phyloP scores from a whole-genome alignment of 2,888 invertebrate genomes.

The Leptopilina myrica region DNA sequence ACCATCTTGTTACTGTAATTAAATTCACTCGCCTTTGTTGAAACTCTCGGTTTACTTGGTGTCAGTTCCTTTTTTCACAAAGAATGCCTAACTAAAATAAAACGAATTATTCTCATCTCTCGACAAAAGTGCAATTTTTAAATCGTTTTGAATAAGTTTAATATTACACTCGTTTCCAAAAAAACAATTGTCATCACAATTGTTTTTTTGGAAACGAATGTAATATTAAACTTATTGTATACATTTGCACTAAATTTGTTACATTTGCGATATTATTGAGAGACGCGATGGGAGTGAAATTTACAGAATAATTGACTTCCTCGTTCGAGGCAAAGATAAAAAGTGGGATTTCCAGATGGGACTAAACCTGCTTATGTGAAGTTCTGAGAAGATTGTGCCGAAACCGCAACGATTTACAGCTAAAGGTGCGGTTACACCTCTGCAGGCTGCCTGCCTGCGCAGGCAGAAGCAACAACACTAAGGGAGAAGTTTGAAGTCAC shows the following conservation, averaged over 20 bases:
- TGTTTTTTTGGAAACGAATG: too few species aligned
- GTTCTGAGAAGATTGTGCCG: slow-evolving; percentile 24
- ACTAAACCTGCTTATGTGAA: not conserved
- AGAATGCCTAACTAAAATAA: not conserved
- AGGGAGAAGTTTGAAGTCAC: too few species aligned
- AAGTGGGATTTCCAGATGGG: not conserved
- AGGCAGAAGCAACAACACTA: too few species aligned
- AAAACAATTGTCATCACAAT: too few species aligned
- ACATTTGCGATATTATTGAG: too few species aligned
- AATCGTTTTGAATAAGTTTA: too few species aligned
- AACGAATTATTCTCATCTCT: not conserved
- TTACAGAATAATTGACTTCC: slow-evolving; percentile 22
- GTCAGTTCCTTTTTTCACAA: slow-evolving; percentile 29
- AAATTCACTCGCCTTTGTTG: slow-evolving; percentile 37
- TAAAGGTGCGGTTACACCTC: too few species aligned
- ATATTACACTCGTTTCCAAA: too few species aligned
- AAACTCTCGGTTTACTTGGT: slow-evolving; percentile 28
- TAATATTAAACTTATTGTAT: too few species aligned
- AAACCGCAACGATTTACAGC: slow-evolving; percentile 37
- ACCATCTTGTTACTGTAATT: slow-evolving; percentile 40
- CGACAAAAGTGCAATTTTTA: not conserved
- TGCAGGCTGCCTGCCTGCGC: too few species aligned
- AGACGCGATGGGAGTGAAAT: too few species aligned
- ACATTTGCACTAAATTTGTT: too few species aligned
- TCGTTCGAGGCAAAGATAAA: not conserved